Percentiles rank a stretch among this genome's conserved stretches.
phyloP scores from a whole-genome alignment of 1,140 invertebrate species.

The Cephus cinctus region DNA sequence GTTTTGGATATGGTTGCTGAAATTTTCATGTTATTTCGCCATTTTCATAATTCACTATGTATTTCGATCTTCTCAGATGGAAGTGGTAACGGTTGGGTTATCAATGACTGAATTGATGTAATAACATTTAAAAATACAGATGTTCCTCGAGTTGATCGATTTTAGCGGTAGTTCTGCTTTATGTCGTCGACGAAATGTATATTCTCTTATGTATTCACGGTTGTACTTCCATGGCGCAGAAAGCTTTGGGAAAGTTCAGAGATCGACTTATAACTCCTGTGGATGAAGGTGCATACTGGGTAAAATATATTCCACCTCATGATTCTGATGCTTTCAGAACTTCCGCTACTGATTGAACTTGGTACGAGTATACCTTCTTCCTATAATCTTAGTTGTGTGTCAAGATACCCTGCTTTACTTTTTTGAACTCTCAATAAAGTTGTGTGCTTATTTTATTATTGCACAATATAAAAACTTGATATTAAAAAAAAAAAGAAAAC shows the following conservation, averaged over 20 bases:
- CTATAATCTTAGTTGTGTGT: conserved; percentile 28
- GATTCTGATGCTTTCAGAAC: conserved; percentile 27
- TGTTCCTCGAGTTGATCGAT: too few relatives aligned
- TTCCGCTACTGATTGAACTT: conserved; percentile 27
- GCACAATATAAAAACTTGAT: too few relatives aligned
- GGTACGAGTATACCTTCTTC: conserved; percentile 44
- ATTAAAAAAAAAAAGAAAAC: too few relatives aligned
- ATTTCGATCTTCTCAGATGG: background rate
- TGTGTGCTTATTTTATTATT: background rate
- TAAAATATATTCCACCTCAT: conserved; percentile 64
- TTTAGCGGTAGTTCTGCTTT: too few relatives aligned
- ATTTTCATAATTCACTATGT: background rate
- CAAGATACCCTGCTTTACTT: conserved; percentile 8
- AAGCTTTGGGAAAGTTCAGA: conserved; percentile 55
- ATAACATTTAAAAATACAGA: too few relatives aligned
- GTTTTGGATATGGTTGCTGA: too few relatives aligned
- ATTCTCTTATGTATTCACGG: conserved; percentile 11
- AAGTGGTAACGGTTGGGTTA: background rate
- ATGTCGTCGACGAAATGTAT: too few relatives aligned
- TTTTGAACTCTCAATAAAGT: background rate
- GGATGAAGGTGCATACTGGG: conserved; percentile 62
- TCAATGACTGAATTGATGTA: too few relatives aligned
- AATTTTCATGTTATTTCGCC: too few relatives aligned
- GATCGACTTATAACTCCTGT: conserved; percentile 59
- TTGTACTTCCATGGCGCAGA: conserved; percentile 53